Conservation (phyloP, 2,113 vertebrate species). For the Vombatus ursinus region DNA sequence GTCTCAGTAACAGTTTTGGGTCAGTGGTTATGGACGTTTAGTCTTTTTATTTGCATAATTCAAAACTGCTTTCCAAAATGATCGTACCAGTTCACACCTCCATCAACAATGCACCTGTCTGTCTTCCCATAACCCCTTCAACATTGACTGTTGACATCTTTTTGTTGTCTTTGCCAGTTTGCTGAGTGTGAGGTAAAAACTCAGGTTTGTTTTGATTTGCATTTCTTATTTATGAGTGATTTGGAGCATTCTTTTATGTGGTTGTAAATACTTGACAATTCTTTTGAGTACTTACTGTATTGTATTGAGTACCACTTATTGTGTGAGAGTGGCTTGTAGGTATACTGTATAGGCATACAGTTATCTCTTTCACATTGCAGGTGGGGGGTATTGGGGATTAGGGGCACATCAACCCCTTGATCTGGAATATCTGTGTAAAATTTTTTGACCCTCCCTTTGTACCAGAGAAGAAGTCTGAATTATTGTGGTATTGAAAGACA, state of each 20-base stretch:
- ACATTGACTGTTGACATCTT: background rate
- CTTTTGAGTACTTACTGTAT: background rate
- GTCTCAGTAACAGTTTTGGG: background rate
- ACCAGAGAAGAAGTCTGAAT: too few relatives aligned
- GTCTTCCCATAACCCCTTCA: background rate
- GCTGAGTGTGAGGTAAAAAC: background rate
- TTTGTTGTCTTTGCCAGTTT: background rate
- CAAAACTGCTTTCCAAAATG: background rate
- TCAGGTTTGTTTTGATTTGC: background rate
- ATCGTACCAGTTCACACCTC: background rate
- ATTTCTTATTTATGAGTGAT: background rate
- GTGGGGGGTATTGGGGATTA: too few relatives aligned
- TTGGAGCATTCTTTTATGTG: background rate
- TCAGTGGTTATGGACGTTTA: background rate
- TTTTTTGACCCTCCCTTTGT: too few relatives aligned
- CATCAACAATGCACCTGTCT: background rate
- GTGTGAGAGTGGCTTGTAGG: background rate
- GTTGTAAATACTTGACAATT: background rate
- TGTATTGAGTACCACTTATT: background rate
- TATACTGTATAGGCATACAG: background rate
- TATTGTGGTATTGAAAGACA: too few relatives aligned
- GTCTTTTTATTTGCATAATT: background rate
- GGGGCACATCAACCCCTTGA: too few relatives aligned
- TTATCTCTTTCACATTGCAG: too few relatives aligned
- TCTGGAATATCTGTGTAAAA: too few relatives aligned